Conservation (phyloP, 2,888 invertebrate species). For the Morpho deidamia region DNA sequence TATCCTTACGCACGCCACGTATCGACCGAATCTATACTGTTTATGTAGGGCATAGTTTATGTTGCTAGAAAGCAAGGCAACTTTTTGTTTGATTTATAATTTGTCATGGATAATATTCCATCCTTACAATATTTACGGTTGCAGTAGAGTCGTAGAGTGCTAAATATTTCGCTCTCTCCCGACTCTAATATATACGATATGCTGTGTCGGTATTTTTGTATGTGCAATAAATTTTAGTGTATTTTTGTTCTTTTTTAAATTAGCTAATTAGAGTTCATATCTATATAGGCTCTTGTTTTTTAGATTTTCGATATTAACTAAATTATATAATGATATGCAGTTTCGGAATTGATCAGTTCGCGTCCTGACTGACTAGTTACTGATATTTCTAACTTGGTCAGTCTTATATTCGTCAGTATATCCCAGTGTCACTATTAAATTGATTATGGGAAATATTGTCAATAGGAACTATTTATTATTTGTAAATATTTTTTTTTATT, state of each 20-base stretch:
- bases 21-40: constrained; percentile 29
- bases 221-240: constrained; percentile 70
- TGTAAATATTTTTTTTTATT: no score
- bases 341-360: constrained; percentile 1
- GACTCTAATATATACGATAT: constrained; percentile 30
- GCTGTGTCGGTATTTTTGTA: constrained; percentile 65
- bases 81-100: constrained; percentile 34
- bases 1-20: not conserved
- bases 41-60: constrained; percentile 27
- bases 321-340: constrained; percentile 13
- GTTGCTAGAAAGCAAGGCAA: constrained; percentile 41
- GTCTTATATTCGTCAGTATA: no score
- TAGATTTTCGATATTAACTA: constrained; percentile 22
- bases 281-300: constrained; percentile 54
- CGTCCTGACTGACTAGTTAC: not conserved
- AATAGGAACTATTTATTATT: no score
- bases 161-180: constrained; percentile 31
- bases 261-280: constrained; percentile 69
- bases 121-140: constrained; percentile 29
- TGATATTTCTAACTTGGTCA: no score
- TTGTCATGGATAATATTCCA: constrained; percentile 8
- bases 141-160: constrained; percentile 23
- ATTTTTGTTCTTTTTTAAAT: constrained; percentile 66
- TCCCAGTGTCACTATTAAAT: no score
- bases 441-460: no score